These are phyloP conservation scores for Aspidoscelis tigris DNA, from an alignment of 2,113 vertebrate species.

Conservation along the genomic window DNA sequence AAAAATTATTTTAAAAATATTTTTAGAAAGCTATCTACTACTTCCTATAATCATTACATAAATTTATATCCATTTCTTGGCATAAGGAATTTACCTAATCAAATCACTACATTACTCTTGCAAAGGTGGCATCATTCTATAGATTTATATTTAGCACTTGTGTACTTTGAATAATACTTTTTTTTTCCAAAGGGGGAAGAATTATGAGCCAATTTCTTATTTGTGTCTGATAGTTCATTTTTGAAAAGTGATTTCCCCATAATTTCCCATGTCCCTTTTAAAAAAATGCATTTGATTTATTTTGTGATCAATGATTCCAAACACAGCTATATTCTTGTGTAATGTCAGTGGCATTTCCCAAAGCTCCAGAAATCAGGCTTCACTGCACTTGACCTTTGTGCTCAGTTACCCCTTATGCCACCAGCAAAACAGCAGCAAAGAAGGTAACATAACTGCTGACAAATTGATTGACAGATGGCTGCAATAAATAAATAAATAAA, in stretches of 20 bases:
- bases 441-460: not conserved
- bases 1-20: not conserved
- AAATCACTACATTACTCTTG: not conserved
- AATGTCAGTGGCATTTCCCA: not conserved
- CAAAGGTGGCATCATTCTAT: not conserved
- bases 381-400: not conserved
- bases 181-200: not conserved
- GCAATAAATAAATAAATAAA: no score
- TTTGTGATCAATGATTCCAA: not conserved
- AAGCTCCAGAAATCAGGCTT: not conserved
- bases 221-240: not conserved
- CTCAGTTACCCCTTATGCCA: not conserved
- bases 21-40: not conserved
- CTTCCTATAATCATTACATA: not conserved
- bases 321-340: not conserved
- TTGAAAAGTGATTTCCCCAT: not conserved
- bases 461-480: not conserved
- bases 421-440: no score
- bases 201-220: no score
- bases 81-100: not conserved
- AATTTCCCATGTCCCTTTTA: not conserved
- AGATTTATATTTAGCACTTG: not conserved
- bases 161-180: not conserved
- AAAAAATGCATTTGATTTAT: not conserved
- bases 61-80: not conserved